Conservation (phyloP, 2,888 invertebrate species). For the Nycteola revayana region DNA sequence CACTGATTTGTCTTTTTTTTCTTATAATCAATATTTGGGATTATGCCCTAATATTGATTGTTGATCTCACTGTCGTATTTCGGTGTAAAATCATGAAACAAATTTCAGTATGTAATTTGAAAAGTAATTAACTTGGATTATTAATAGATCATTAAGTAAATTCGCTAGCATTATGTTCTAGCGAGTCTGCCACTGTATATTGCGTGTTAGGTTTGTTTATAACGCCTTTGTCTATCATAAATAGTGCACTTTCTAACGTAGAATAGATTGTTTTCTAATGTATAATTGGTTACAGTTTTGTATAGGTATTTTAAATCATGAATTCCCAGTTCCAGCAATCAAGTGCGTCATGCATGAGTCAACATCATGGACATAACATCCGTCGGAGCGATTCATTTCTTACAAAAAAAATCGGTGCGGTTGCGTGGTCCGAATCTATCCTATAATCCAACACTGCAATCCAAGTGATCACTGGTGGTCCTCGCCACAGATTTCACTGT, state of each 20-base stretch:
- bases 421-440: conserved; percentile 55
- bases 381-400: conserved; percentile 65
- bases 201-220: conserved; percentile 7
- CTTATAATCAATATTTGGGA: too few relatives aligned
- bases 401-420: conserved; percentile 62
- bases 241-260: conserved; percentile 16
- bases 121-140: too few relatives aligned
- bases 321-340: conserved; percentile 72
- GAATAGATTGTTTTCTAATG: conserved; percentile 16
- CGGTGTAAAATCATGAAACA: too few relatives aligned
- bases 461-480: conserved; percentile 69
- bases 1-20: too few relatives aligned
- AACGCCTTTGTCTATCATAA: conserved; percentile 10
- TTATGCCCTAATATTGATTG: too few relatives aligned
- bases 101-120: too few relatives aligned
- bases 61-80: too few relatives aligned
- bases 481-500: conserved; percentile 66
- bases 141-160: too few relatives aligned
- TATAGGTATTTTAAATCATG: conserved; percentile 43
- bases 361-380: conserved; percentile 76
- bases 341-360: conserved; percentile 79
- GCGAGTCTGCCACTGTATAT: background rate
- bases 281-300: conserved; percentile 24
- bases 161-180: too few relatives aligned
- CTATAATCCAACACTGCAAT: conserved; percentile 80